Base-by-base conservation (phyloP, 2,888 invertebrate species). In the Cenopis cana region DNA sequence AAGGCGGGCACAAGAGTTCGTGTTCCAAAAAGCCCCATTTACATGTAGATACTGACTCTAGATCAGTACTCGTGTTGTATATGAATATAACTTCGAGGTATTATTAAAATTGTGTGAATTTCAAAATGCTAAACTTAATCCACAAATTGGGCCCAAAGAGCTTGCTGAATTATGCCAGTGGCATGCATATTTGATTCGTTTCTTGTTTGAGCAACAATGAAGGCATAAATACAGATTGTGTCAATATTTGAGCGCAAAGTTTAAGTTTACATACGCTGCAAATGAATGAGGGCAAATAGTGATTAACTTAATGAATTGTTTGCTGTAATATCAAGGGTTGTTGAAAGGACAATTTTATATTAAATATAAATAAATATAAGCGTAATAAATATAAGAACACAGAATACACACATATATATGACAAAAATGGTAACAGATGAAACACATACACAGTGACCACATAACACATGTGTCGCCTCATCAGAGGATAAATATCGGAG, bases 241-340 rank as follows among this genome's bases (percentile, higher is more conserved):
- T 18, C 50, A 57, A 52, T 57, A 69, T 69, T 69, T 69, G 69
- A 64, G 69, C 41, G 50, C 64, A 57, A 38, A 64, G 69, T 69
- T 64, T 18, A 69, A 69, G 64, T 69, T 69, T 69, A 57, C 69
- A 41, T 49, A n/a, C 50, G 20, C 38, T 56, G 17, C 36, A 33
- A 62, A 55, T 69, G 68, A 57, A 56, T 62, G 50, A 29, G 33
- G 50, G 57, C 57, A 50, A 69, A 69, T 64, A 69, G 36, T 69
- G 57, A 57, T 64, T 69, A 57, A 64, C 64, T 57, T 64, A 52
- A 36, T 29, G 55, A 38, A 29, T 64, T 57, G 64, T 69, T 69
- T 57, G 41, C 24, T 33, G 18, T 50, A 50, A 24, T 54, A 12
- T 20, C 24, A 14, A 24, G 8, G n/a, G 14, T 6, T n/a, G 46